phyloP scores from a whole-genome alignment of 2,888 invertebrate species.

The Eulithis prunata region DNA sequence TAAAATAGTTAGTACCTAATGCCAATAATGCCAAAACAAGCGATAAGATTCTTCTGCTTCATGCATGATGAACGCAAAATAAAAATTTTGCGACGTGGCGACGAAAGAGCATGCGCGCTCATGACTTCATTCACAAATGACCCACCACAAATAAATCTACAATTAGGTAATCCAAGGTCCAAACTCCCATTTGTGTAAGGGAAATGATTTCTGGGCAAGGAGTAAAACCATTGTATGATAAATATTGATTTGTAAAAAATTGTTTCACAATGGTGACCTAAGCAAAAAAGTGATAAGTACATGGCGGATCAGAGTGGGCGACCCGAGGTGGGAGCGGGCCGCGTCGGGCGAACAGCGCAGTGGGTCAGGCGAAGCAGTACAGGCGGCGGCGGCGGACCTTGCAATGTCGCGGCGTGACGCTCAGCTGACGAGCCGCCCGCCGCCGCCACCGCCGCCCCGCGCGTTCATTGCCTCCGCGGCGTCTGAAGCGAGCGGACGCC shows the following conservation, averaged over 20 bases:
- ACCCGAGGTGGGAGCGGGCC: constrained; percentile 35
- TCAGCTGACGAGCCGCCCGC: constrained; percentile 80
- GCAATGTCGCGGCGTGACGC: constrained; percentile 86
- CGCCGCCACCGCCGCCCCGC: constrained; percentile 76
- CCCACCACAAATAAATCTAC: constrained; percentile 6
- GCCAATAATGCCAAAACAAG: no score
- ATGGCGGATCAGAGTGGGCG: constrained; percentile 31
- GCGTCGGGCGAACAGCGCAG: constrained; percentile 58
- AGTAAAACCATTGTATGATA: background rate
- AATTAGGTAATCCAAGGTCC: background rate
- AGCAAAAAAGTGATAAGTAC: constrained; percentile 17
- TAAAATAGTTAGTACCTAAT: no score
- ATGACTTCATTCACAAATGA: constrained; percentile 57
- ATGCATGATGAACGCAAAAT: no score
- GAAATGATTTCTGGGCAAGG: background rate
- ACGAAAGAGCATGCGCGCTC: constrained; percentile 61
- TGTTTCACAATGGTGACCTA: constrained; percentile 2
- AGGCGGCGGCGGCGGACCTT: constrained; percentile 81
- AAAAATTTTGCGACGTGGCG: background rate
- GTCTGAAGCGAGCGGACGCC: constrained; percentile 77
- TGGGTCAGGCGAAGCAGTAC: constrained; percentile 78
- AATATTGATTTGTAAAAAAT: background rate
- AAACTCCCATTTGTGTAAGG: background rate
- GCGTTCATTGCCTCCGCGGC: constrained; percentile 89
- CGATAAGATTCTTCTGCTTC: no score